phyloP scores from a whole-genome alignment of 2,888 invertebrate species.

The Phasia obesa region DNA sequence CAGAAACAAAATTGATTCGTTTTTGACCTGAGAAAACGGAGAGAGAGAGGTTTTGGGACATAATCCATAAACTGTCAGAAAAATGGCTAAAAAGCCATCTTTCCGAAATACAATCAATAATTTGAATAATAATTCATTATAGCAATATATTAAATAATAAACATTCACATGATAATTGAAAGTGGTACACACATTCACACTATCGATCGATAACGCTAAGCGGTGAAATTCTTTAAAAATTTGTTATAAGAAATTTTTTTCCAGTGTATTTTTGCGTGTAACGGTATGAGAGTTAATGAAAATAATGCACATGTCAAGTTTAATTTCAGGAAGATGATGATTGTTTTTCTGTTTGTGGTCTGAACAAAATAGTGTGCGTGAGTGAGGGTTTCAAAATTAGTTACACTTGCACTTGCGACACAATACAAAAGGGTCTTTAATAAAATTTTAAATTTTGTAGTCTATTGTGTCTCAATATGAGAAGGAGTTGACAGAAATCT shows the following conservation, averaged over 20 bases:
- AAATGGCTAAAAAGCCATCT: too few species aligned
- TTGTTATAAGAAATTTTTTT: slow-evolving; percentile 1
- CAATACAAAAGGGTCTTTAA: slow-evolving; percentile 65
- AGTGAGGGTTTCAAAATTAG: slow-evolving; percentile 61
- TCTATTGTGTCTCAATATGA: slow-evolving; percentile 29
- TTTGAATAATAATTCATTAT: too few species aligned
- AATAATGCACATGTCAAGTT: slow-evolving; percentile 82
- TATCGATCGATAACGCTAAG: too few species aligned
- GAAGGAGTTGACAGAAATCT: slow-evolving; percentile 78
- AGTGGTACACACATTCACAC: too few species aligned
- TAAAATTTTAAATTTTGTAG: slow-evolving; percentile 59
- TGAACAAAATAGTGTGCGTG: slow-evolving; percentile 53
- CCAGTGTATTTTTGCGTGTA: slow-evolving; percentile 39
- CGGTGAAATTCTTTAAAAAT: background rate
- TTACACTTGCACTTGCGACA: slow-evolving; percentile 64
- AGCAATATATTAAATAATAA: too few species aligned
- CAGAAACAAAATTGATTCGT: too few species aligned
- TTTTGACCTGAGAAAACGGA: too few species aligned
- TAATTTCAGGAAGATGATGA: slow-evolving; percentile 75
- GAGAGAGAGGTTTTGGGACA: too few species aligned
- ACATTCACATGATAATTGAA: too few species aligned
- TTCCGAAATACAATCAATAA: too few species aligned
- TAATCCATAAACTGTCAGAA: too few species aligned
- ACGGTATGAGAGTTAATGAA: slow-evolving; percentile 81
- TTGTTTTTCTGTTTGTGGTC: slow-evolving; percentile 73